Conservation (phyloP, 2,888 invertebrate species). For the Syrista parreyssii region DNA sequence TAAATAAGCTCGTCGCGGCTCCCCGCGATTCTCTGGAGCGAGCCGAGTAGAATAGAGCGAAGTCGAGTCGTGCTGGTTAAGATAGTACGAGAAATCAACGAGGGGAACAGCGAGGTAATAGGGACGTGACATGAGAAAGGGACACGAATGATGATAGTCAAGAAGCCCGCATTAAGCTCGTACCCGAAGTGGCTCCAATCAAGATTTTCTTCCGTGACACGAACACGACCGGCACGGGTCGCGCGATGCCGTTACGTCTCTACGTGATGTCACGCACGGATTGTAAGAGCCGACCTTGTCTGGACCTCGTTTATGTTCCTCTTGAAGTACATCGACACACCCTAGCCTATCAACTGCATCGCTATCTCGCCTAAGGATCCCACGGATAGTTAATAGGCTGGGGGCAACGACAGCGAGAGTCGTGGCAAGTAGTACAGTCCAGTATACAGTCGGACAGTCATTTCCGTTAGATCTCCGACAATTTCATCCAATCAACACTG, state of each 20-base stretch:
- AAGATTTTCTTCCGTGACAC: neutral
- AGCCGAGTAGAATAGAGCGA: neutral
- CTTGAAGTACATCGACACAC: neutral
- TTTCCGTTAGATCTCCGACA: neutral
- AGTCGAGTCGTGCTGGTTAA: neutral
- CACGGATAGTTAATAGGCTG: neutral
- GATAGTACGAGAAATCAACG: neutral
- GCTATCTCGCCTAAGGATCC: neutral
- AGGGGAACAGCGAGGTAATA: neutral
- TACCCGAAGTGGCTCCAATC: neutral
- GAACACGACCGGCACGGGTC: neutral
- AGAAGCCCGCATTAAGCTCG: neutral
- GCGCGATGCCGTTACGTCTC: neutral
- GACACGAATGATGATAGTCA: neutral
- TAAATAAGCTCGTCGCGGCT: neutral
- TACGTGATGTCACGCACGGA: neutral
- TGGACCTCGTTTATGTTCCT: neutral
- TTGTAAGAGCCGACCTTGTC: neutral
- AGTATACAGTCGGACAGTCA: neutral
- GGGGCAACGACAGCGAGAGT: neutral
- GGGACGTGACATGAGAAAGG: neutral
- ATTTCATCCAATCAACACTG: neutral
- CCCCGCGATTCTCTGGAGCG: neutral
- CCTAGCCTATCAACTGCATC: neutral
- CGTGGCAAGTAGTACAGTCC: neutral